Evolutionary conservation across 2,113 vertebrate genomes (phyloP), one percentile per base, ranked within the genome.

Genomic region (Psophia crepitans): DNA sequence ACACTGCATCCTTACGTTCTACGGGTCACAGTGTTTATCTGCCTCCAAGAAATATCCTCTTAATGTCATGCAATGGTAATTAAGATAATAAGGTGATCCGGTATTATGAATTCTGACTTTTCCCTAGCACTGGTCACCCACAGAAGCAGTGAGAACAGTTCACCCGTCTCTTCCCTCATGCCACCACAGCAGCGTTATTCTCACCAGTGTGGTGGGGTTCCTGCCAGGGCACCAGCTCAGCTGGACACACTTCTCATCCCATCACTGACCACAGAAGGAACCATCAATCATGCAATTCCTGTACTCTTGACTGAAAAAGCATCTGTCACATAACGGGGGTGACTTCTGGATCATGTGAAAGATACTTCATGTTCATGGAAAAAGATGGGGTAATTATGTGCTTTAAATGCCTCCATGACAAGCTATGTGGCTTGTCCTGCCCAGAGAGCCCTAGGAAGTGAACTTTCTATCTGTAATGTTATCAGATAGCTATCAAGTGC

Each of bases 1-100:
- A 27, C 0, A 0, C 28, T 44, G 44, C 4, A 2, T 84, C 56
- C 48, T 53, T 48, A 11, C 33, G 24, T 65, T 48, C 39, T 64
- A 33, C 35, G 73, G 21, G 33, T 68, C 43, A 37, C 22, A 53
- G 57, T 24, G 6, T 51, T 91, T 26, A 51, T 23, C 19, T 61
- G 33, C 65, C 65, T 90, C 30, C 33, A n/a, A 54, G 58, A 83
- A 74, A 54, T 35, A 13, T 8, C 28, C 28, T 70, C 28, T 57
- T 69, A 54, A 43, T 35, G 18, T 14, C 20, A 23, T 13, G 13
- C 43, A n/a, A 5, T 14, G 30, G 33, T 84, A 70, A 58, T 78
- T 71, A 64, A 84, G 41, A 48, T 28, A 74, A 3, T 23, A 44
- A 93, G 11, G 43, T 64, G 56, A 39, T n/a, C 14, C 18, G 43